These are phyloP conservation scores for Drosophila pseudoananassae DNA, from an alignment of 1,140 invertebrate genomes.

Conservation along the genomic window DNA sequence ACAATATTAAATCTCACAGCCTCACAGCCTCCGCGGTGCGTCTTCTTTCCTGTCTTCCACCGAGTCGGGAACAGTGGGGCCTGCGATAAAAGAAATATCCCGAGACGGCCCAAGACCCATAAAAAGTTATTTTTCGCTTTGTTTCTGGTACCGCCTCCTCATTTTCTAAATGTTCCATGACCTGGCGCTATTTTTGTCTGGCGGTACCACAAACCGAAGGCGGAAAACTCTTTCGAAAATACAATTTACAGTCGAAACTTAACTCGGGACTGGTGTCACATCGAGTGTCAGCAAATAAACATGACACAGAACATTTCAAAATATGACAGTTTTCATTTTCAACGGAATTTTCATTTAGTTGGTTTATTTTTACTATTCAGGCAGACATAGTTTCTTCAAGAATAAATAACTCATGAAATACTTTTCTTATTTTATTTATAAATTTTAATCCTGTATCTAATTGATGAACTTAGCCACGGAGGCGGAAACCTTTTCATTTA, in stretches of 20 bases:
- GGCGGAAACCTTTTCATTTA: neutral
- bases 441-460: neutral
- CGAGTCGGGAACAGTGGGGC: slow-evolving; percentile 19
- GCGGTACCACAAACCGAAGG: neutral
- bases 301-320: slow-evolving; percentile 69
- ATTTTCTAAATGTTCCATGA: slow-evolving; percentile 72
- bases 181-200: slow-evolving; percentile 71
- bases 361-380: neutral
- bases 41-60: neutral
- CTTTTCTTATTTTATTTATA: too few species aligned
- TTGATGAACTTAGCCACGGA: neutral
- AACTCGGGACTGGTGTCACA: slow-evolving; percentile 30
- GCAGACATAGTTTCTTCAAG: neutral
- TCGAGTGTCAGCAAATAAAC: slow-evolving; percentile 60
- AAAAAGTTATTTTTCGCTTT: slow-evolving; percentile 56
- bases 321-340: slow-evolving; percentile 74
- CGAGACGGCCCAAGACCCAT: slow-evolving; percentile 54
- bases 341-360: slow-evolving; percentile 40
- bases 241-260: slow-evolving; percentile 53
- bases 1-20: slow-evolving; percentile 73
- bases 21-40: slow-evolving; percentile 17
- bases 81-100: slow-evolving; percentile 49
- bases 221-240: slow-evolving; percentile 63
- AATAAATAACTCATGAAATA: neutral
- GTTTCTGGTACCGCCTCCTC: slow-evolving; percentile 59